Base-by-base conservation (phyloP, 2,797 vertebrate genomes). In the Parambassis ranga region DNA sequence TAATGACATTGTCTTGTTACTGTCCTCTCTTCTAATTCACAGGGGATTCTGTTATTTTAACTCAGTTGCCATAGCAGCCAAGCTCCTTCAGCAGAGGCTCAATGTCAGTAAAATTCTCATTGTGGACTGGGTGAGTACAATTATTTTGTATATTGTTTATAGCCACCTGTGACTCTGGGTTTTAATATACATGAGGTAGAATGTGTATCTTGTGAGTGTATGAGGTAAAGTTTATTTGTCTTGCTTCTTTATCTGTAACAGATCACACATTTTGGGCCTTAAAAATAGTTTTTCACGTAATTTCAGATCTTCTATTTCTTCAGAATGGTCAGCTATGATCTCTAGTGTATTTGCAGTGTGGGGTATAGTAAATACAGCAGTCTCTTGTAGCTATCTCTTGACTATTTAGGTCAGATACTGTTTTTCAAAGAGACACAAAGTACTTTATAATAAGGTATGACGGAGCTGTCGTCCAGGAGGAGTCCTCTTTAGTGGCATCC, bases 31-130 rank as follows among this genome's bases (percentile, higher is more conserved):
- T 10, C 61, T 7, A 14, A 13, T 32, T 63, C 26, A 37, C 85
- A 99, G 97, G 97, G 97, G 96, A 1, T 98, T 99, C 88, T 99
- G 97, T 91, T 98, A 98, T 85, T 99, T 99, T 81, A 98, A 99
- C 72, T 98, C 97, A 0, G 94, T 99, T 36, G 96, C 97, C 16
- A 94, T 99, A 0, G 96, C 97, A n/a, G 96, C 95, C 71, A 98
- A 94, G 70, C 93, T 99, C 16, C 93, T 99, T 28, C 96, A 98
- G 87, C 96, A 98, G 82, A 92, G 95, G 51, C 91, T 98, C 70
- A 96, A 91, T 0, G 94, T 99, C 86, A 96, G 94, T 88, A 99
- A 95, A 92, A 94, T 96, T 79, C 94, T 99, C 61, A 98, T 99
- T 1, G 95, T 99, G 73, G 97, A 99, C 90, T 98, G 96, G 97